Base-by-base conservation (phyloP, 23 tunicate species). In the Aplidium turbinatum region DNA sequence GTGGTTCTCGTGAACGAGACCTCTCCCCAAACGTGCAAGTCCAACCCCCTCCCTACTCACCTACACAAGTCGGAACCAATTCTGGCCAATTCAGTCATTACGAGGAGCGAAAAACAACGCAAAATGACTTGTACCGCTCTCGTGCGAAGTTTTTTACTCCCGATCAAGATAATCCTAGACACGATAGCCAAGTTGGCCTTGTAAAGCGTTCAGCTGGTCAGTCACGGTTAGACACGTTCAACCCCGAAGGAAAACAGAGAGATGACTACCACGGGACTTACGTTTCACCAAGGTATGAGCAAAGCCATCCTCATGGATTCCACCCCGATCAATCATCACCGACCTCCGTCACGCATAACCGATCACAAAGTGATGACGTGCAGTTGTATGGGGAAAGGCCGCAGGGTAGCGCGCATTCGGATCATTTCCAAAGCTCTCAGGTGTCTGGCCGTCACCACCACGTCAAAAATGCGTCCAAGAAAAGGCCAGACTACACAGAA, bases 171-270 rank as follows among this genome's bases (percentile, higher is more conserved):
- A n/a, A n/a, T n/a, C n/a, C n/a, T n/a, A n/a, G n/a, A n/a, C 50
- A 42, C 16, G 50, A 11, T 11, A 11, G 11, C 16, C 50, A 42
- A 42, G 50, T 11, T 42, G 11, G 13, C 16, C 13, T 16, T 9
- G 16, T 42, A 9, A 11, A 16, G 16, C 50, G 50, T 9, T 11
- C 11, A 42, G 16, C 11, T 16, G 9, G 22, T 21, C 48, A 36
- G 23, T 3, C 28, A 7, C 36, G 38, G 27, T 28, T 65, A 7
- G 50, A 65, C 19, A 65, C 72, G 2, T 65, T 65, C 38, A 65
- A 50, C 26, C 72, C 72, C 22, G 72, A 22, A 25, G 72, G 72
- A 35, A 65, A 36, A 21, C 50, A 28, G 5, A 65, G 72, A 38
- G 25, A 65, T 18, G 27, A 65, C 22, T 65, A 65, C 26, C 72